These are phyloP conservation scores for Myrmecobius fasciatus DNA, from an alignment of 2,113 vertebrate species.

Conservation along the genomic window DNA sequence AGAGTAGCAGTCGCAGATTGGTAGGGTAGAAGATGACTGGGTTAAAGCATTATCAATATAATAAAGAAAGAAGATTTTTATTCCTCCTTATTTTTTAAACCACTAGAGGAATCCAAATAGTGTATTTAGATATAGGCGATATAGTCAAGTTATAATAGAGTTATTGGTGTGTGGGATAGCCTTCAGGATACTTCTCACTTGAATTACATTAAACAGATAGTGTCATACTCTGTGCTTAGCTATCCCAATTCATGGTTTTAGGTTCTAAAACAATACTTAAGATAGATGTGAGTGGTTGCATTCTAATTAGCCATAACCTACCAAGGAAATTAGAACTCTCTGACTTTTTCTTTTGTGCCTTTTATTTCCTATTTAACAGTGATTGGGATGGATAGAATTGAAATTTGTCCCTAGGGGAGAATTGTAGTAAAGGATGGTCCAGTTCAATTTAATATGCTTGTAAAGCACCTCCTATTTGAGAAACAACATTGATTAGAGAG, in stretches of 20 bases:
- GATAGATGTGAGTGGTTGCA: not conserved
- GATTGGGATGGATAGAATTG: not conserved
- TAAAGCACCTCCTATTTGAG: not conserved
- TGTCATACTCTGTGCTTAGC: not conserved
- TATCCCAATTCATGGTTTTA: constrained; percentile 29
- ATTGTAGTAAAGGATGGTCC: not conserved
- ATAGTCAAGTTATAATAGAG: not conserved
- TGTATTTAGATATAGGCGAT: not conserved
- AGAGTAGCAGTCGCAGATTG: not conserved
- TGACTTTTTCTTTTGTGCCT: constrained; percentile 24
- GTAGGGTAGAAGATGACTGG: not conserved
- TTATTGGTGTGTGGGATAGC: not conserved
- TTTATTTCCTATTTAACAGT: not conserved
- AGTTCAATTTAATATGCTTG: not conserved
- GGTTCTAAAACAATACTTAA: not conserved
- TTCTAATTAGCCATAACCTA: constrained; percentile 22
- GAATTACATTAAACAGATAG: constrained; percentile 1
- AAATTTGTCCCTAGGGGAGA: constrained; percentile 10
- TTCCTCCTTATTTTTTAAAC: not conserved
- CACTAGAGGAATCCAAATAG: not conserved
- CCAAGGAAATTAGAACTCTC: not conserved
- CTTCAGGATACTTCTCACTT: not conserved
- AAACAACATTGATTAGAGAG: not conserved
- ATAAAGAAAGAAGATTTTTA: not conserved
- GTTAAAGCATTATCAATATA: not conserved